Percentiles rank a stretch among this genome's conserved stretches.
Conservation (phyloP, 2,113 vertebrate genomes). For the Isurus oxyrinchus region DNA sequence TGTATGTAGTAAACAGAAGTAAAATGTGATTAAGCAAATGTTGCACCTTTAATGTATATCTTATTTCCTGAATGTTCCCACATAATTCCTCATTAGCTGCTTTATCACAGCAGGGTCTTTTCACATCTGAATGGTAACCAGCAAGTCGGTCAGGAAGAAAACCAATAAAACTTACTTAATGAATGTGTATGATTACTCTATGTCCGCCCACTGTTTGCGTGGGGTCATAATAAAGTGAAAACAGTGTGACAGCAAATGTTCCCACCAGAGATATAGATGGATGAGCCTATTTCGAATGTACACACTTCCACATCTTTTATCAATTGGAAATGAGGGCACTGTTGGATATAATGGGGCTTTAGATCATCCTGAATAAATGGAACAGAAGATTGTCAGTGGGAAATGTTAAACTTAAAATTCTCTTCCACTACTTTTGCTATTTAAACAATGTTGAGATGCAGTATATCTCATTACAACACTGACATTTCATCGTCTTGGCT, state of each 20-base stretch:
- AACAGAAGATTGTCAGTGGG: background rate
- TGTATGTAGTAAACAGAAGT: background rate
- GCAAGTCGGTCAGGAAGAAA: background rate
- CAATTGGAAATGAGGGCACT: conserved; percentile 30
- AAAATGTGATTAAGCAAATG: background rate
- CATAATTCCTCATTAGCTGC: background rate
- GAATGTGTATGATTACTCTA: conserved; percentile 5
- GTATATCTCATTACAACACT: background rate
- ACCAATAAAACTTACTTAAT: background rate
- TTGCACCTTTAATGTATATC: background rate
- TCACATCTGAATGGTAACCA: background rate
- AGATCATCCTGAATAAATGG: conserved; percentile 33
- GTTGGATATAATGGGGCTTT: conserved; percentile 26
- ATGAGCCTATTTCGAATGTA: conserved; percentile 12
- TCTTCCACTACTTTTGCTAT: background rate
- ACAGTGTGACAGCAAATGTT: conserved; percentile 15
- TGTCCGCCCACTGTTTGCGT: conserved; percentile 17
- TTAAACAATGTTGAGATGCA: background rate
- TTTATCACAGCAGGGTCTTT: background rate
- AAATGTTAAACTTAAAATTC: conserved; percentile 23
- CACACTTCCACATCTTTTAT: background rate
- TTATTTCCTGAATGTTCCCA: background rate
- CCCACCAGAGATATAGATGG: conserved; percentile 29
- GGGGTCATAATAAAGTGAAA: conserved; percentile 12
- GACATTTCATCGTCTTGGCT: background rate